Evolutionary conservation across 2,113 vertebrate species (phyloP).

Genomic region (Ceyx margarethae): DNA sequence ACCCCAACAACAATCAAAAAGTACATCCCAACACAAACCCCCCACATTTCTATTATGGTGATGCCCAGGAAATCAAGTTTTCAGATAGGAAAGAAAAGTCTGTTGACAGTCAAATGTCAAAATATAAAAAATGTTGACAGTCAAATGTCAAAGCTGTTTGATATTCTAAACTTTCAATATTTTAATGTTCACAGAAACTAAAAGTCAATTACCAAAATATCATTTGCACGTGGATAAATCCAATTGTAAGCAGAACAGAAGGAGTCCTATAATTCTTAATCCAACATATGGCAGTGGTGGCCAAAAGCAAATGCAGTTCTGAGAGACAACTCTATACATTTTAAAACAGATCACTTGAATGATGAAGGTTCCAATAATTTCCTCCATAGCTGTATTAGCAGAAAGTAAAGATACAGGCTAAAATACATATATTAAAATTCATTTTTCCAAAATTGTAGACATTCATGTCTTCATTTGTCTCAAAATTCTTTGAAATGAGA

Average conservation of each 20-base stretch:
- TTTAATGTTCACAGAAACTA: not conserved
- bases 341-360: not conserved
- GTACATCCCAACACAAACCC: not conserved
- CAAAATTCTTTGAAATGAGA: not conserved
- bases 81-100: not conserved
- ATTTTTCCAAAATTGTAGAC: not conserved
- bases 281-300: not conserved
- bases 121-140: not conserved
- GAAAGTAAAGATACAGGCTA: not conserved
- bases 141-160: not conserved
- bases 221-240: not conserved
- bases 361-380: not conserved
- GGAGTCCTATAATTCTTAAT: not conserved
- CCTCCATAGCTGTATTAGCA: not conserved
- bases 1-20: not conserved
- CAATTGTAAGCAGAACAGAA: not conserved
- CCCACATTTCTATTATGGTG: not conserved
- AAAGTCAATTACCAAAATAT: not conserved
- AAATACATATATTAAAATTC: not conserved
- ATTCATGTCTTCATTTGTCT: not conserved
- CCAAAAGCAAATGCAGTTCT: not conserved
- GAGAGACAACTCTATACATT: not conserved
- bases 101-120: not conserved
- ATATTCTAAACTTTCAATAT: not conserved
- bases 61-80: not conserved